Evolutionary conservation across 2,888 invertebrate genomes (phyloP), one percentile per base, ranked within the genome.

Genomic region (Leptarthrus brevirostris): DNA sequence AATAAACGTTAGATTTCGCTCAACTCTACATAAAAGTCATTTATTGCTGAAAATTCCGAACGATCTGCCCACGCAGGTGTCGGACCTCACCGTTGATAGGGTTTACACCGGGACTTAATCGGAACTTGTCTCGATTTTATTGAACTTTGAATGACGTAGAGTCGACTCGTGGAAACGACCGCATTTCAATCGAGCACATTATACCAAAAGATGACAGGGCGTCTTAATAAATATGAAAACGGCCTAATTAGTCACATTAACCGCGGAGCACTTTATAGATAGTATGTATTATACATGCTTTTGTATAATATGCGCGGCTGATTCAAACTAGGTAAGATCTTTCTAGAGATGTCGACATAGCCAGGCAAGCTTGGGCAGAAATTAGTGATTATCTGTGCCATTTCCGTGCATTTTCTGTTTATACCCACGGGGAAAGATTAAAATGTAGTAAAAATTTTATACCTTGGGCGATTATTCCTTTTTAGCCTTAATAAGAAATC

Each of bases 1-100:
- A 40, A 61, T 52, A 16, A 61, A 61, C 40, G 61, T 61, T 40
- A 61, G 61, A 61, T 40, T 61, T 61, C 61, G 61, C 40, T 40
- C 18, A 22, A 3, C n/a, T 18, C 61, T 18, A 36, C 40, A 40
- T 61, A 61, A 61, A 61, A 36, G 4, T 22, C 61, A 61, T 61
- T 61, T 61, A 61, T 61, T 61, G 61, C 61, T 40, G 40, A 61
- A 61, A 61, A 61, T 56, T 61, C 61, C 36, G 40, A 61, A 61
- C 61, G 18, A 40, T 61, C 61, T 40, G 36, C 61, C 61, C 61
- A 61, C 61, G 61, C 61, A 61, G 12, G 61, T 20, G 22, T 10
- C 20, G 22, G 61, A 61, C 40, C 58, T 34, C n/a, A 18, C 20
- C 18, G 40, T 40, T 14, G 56, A 34, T 16, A 30, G 26, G 26